Conservation (phyloP, 2,888 invertebrate genomes). For the Germaria angustata region DNA sequence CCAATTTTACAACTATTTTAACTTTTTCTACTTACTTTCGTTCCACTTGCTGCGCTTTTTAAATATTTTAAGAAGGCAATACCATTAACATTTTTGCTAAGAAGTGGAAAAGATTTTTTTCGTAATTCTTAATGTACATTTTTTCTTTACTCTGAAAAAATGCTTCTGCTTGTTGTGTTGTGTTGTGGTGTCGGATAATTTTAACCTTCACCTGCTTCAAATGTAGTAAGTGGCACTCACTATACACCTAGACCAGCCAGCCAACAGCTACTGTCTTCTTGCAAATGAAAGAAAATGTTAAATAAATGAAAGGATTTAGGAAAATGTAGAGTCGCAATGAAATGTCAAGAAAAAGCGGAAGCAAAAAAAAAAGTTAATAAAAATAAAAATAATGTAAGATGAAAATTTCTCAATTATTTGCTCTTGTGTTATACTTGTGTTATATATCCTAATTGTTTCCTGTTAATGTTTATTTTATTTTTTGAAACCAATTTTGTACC, state of each 20-base stretch:
- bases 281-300: background rate
- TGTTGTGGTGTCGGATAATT: background rate
- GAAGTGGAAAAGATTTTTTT: slow-evolving; percentile 19
- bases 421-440: slow-evolving; percentile 1
- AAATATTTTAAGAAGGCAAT: slow-evolving; percentile 16
- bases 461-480: slow-evolving; percentile 37
- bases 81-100: slow-evolving; percentile 8
- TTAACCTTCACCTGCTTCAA: slow-evolving; percentile 45
- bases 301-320: background rate
- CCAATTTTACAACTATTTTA: slow-evolving; percentile 10
- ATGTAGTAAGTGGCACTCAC: background rate
- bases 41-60: background rate
- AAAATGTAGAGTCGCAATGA: background rate
- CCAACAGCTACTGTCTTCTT: background rate
- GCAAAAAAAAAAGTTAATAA: background rate
- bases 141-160: background rate
- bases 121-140: background rate
- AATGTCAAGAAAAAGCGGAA: background rate
- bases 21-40: background rate
- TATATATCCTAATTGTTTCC: slow-evolving; percentile 57
- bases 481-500: background rate
- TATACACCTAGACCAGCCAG: background rate
- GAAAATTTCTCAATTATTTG: slow-evolving; percentile 56
- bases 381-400: background rate
- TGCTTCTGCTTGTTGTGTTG: background rate